phyloP scores from a whole-genome alignment of 1,140 invertebrate genomes.

The Spodoptera frugiperda region DNA sequence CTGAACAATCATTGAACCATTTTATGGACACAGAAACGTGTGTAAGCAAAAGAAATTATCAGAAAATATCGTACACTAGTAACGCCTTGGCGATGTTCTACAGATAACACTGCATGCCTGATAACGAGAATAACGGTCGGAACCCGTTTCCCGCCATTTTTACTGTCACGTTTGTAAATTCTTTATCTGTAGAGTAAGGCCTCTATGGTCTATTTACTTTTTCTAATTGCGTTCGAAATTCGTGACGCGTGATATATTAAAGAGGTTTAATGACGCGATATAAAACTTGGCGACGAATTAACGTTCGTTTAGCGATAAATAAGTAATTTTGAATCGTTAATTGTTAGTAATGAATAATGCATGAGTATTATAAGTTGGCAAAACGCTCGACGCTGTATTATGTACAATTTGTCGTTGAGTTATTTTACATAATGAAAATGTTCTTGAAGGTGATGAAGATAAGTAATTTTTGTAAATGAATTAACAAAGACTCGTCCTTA shows the following conservation, averaged over 20 bases:
- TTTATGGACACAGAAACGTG: conserved; percentile 37
- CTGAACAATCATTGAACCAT: conserved; percentile 25
- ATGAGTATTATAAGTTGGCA: conserved; percentile 36
- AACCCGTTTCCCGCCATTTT: conserved; percentile 67
- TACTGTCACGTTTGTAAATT: conserved; percentile 57
- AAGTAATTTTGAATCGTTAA: conserved; percentile 50
- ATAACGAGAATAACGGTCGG: conserved; percentile 73
- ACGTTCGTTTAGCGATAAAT: conserved; percentile 39
- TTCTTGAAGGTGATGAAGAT: conserved; percentile 45
- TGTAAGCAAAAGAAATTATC: conserved; percentile 58
- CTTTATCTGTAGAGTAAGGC: conserved; percentile 63
- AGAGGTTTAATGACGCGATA: conserved; percentile 50
- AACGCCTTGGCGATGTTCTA: conserved; percentile 58
- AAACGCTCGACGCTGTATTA: conserved; percentile 35
- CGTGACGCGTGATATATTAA: conserved; percentile 55
- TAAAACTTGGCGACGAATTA: conserved; percentile 40
- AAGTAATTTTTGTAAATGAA: conserved; percentile 37
- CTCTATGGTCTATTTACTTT: conserved; percentile 72
- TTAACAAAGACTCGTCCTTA: conserved; percentile 36
- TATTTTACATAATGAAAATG: conserved; percentile 45
- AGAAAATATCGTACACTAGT: conserved; percentile 45
- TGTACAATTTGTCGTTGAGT: conserved; percentile 21
- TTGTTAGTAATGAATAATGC: conserved; percentile 47
- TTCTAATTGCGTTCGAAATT: conserved; percentile 61
- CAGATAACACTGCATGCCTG: conserved; percentile 52